A percentile compares a stretch with the other conserved stretches of the same genome.
Conservation (phyloP, 1,140 invertebrate genomes). For the Drosophila ohnishii region DNA sequence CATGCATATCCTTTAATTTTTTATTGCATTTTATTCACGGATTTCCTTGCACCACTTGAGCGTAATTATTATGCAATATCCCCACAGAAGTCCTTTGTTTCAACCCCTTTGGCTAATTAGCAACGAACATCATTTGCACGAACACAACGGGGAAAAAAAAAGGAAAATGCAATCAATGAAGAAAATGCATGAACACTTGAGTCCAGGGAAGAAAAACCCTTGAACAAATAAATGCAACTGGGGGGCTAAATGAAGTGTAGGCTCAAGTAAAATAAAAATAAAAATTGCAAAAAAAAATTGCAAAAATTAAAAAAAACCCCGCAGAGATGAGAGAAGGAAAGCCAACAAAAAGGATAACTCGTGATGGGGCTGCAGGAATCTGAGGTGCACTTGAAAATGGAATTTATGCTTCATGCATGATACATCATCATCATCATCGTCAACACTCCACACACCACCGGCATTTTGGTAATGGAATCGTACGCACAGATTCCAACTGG, state of each 20-base stretch:
- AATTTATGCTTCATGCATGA: constrained; percentile 81
- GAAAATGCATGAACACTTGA: constrained; percentile 69
- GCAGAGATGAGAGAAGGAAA: constrained; percentile 36
- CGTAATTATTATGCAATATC: constrained; percentile 42
- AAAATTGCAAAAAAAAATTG: constrained; percentile 26
- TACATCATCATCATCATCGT: constrained; percentile 63
- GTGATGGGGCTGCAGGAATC: constrained; percentile 46
- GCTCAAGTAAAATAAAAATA: constrained; percentile 69
- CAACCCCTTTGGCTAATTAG: constrained; percentile 64
- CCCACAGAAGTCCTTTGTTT: constrained; percentile 30
- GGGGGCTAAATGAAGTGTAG: constrained; percentile 75
- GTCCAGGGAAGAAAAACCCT: constrained; percentile 29
- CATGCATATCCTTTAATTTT: constrained; percentile 28
- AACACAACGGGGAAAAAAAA: constrained; percentile 17
- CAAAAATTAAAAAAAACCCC: constrained; percentile 8
- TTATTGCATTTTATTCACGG: constrained; percentile 44
- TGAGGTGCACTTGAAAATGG: constrained; percentile 75
- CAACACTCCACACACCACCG: constrained; percentile 34
- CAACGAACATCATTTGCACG: constrained; percentile 35
- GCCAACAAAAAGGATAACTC: constrained; percentile 73
- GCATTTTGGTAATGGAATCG: constrained; percentile 79
- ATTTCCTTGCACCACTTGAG: constrained; percentile 34
- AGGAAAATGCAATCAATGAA: constrained; percentile 70
- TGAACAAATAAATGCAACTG: constrained; percentile 68
- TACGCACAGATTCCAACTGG: constrained; percentile 58